Evolutionary conservation across 2,113 vertebrate species (phyloP), one percentile per base, ranked within the genome.

Genomic region (Misgurnus mizolepis): DNA sequence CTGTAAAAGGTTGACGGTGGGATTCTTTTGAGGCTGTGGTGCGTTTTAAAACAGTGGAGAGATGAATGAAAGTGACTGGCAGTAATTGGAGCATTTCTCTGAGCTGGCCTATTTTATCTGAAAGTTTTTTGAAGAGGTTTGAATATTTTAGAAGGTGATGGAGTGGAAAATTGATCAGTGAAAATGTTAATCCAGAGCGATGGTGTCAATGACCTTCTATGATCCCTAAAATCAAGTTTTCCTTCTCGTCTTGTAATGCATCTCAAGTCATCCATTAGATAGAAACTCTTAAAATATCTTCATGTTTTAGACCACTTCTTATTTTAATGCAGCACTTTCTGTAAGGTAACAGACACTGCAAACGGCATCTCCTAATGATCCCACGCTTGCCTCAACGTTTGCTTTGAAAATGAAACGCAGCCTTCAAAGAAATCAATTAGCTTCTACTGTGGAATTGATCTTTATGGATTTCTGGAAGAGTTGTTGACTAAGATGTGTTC

Each of bases 21-120:
- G 87, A 86, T 88, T 75, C 82, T 88, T 88, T 88, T 90, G 83
- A 90, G 88, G 83, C 84, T 80, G 85, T 85, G 84, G 82, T 78
- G 83, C 67, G 89, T 88, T 65, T 79, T 90, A 89, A 90, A 87
- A 84, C 78, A 15, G 78, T 55, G 76, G 87, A 87, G 84, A 85
- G 87, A 82, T 88, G 85, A 88, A 89, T 41, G 74, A 82, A 3
- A 85, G 85, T 89, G 85, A 89, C 86, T 82, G 85, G 83, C 65
- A 69, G 86, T 90, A 86, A 87, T 87, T 88, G 85, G 45, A 62
- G 77, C 69, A 78, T 84, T 73, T 67, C 55, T 61, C 81, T 80
- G 70, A 78, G 67, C 72, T 58, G 74, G 40, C 76, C 49, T 72
- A 65, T 65, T 65, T 70, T 68, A 53, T 67, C 72, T 81, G 80